Percentiles rank a stretch among this genome's conserved stretches.
These are phyloP conservation scores for Capitulum mitella DNA, from an alignment of 2,888 invertebrate genomes.

Conservation along the genomic window DNA sequence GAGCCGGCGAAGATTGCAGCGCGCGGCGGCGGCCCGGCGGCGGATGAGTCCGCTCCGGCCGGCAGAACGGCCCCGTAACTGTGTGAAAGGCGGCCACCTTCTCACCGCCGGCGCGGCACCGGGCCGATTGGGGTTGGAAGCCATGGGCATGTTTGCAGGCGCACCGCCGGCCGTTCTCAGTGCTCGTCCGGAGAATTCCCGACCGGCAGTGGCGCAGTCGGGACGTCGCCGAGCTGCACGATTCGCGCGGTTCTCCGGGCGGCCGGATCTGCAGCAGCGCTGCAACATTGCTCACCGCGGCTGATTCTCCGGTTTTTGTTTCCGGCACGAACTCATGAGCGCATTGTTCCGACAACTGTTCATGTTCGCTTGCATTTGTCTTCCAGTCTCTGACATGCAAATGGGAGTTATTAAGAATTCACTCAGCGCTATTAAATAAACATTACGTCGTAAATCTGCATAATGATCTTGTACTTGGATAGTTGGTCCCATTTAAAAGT, in stretches of 20 bases:
- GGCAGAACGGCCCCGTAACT: neutral
- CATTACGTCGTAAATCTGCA: neutral
- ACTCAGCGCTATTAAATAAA: constrained; percentile 8
- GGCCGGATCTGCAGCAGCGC: too few species aligned
- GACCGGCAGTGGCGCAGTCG: too few species aligned
- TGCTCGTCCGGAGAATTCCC: too few species aligned
- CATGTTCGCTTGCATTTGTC: neutral
- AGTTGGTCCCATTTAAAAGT: neutral
- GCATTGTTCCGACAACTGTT: too few species aligned
- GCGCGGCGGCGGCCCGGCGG: neutral
- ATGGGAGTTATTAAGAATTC: neutral
- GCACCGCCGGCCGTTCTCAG: too few species aligned
- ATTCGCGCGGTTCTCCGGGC: too few species aligned
- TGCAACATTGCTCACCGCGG: too few species aligned
- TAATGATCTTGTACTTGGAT: neutral
- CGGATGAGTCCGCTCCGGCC: neutral
- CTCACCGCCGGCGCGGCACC: neutral
- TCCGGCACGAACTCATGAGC: too few species aligned
- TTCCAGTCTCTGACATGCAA: neutral
- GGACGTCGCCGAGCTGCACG: too few species aligned
- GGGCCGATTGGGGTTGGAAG: neutral
- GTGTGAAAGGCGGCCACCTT: constrained; percentile 1
- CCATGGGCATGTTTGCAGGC: neutral
- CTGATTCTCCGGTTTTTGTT: too few species aligned
- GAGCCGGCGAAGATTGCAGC: neutral